A percentile compares a stretch with the other conserved stretches of the same genome.
Evolutionary conservation across 2,797 vertebrate species (phyloP).

Genomic region (Enteromius viviparus): DNA sequence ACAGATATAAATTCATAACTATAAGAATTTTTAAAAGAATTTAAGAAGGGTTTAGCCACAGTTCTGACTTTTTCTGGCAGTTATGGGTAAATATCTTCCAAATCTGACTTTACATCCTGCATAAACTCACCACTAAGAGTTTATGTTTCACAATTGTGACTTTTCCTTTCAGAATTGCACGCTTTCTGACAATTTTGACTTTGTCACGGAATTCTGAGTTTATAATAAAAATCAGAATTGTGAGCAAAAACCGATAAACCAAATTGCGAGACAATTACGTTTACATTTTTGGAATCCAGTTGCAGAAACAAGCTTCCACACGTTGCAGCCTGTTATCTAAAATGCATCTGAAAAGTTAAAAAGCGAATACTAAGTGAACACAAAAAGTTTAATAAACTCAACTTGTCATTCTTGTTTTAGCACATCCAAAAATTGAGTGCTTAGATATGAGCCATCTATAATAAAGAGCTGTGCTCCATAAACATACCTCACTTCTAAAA

Average conservation of each 20-base stretch:
- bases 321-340: neutral
- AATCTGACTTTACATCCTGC: too few species aligned
- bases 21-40: too few species aligned
- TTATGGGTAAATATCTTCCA: too few species aligned
- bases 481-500: neutral
- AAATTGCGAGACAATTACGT: neutral
- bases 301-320: neutral
- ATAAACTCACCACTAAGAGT: too few species aligned
- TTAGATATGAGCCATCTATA: neutral
- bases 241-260: too few species aligned
- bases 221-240: neutral
- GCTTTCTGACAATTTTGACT: too few species aligned
- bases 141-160: too few species aligned
- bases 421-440: neutral
- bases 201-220: too few species aligned
- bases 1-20: neutral
- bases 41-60: too few species aligned
- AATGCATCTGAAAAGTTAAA: neutral
- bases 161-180: too few species aligned
- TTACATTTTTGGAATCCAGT: neutral
- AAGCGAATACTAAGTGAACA: neutral
- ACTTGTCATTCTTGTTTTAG: neutral
- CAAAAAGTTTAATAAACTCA: neutral
- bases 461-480: constrained; percentile 4
- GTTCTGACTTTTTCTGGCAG: too few species aligned